Evolutionary conservation across 1,140 invertebrate genomes (phyloP), one percentile per base, ranked within the genome.

Genomic region (Drosophila azteca): DNA sequence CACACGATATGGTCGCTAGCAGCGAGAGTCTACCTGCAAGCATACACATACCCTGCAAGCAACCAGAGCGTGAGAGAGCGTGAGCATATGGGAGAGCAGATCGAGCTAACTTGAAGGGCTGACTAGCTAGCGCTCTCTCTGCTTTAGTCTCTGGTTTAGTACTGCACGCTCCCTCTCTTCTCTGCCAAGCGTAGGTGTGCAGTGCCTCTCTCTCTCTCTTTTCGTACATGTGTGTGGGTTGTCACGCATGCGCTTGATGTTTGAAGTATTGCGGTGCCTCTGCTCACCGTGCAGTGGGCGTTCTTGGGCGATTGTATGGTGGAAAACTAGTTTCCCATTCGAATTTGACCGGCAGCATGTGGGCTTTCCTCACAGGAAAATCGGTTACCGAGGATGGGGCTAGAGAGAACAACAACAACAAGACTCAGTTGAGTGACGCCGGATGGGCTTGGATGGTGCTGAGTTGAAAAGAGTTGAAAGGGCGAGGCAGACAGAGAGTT

Each of bases 311-410:
- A 57, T 24, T 45, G 57, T 57, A 20, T 54, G 46, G 48, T 39
- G 54, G 53, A 57, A 79, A 85, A 85, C 81, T 62, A 65, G 81
- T 85, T 85, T 74, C 74, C 82, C 87, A 87, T 85, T 75, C 64
- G 73, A 83, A 70, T 13, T 60, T 79, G 51, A 77, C 60, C 72
- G 60, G 63, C 81, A 81, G 63, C 81, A 81, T 84, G 81, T 87
- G 81, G 81, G 81, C 35, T 61, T 85, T 84, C 59, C 46, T 48
- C 46, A n/a, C 55, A 60, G 46, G 72, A 57, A 74, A 75, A 73
- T 75, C 35, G 26, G 49, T 20, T 15, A 54, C 35, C 62, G 60
- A 50, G 71, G 66, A 79, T 77, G 61, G 64, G 53, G 44, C 65
- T 26, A 64, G 35, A 49, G 55, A 60, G 74, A 63, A 64, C 57